These are phyloP conservation scores for Chironex yamaguchii DNA, from an alignment of 30 jellyfish, hydroid and myxozoan species.

Conservation along the genomic window DNA sequence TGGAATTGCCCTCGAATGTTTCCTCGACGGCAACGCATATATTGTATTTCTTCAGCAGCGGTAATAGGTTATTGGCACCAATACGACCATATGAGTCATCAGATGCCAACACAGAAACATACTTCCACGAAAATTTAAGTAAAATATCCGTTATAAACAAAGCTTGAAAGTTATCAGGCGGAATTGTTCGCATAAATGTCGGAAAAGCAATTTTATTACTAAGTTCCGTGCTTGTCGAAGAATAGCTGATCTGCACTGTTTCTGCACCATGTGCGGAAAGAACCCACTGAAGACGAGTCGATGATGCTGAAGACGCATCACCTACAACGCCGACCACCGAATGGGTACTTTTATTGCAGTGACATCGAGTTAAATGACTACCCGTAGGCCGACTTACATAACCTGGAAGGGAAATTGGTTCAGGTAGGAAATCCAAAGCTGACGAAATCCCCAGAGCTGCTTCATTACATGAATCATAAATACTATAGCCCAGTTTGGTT, in stretches of 20 bases:
- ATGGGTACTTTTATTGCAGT: slow-evolving; percentile 68
- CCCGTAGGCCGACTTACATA: slow-evolving; percentile 11
- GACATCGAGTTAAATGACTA: slow-evolving; percentile 38
- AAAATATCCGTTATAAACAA: slow-evolving; percentile 78
- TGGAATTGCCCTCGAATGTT: slow-evolving; percentile 63
- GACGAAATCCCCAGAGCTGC: slow-evolving; percentile 81
- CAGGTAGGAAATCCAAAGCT: slow-evolving; percentile 74
- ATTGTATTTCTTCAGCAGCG: slow-evolving; percentile 66
- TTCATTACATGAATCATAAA: slow-evolving; percentile 91
- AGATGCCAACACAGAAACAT: slow-evolving; percentile 90
- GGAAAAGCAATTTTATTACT: slow-evolving; percentile 84
- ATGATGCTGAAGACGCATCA: slow-evolving; percentile 93
- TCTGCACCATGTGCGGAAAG: slow-evolving; percentile 75
- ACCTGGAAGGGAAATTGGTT: slow-evolving; percentile 55
- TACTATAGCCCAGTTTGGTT: slow-evolving; percentile 77
- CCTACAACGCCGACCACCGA: slow-evolving; percentile 83
- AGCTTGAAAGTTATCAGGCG: slow-evolving; percentile 97
- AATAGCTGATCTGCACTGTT: slow-evolving; percentile 93
- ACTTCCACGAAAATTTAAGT: slow-evolving; percentile 77
- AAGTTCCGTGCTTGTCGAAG: slow-evolving; percentile 93
- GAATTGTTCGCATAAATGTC: slow-evolving; percentile 93
- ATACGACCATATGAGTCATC: slow-evolving; percentile 96
- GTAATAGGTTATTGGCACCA: slow-evolving; percentile 87
- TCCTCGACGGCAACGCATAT: slow-evolving; percentile 92
- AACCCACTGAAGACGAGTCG: slow-evolving; percentile 88